Base-by-base conservation (phyloP, 1,140 invertebrate species). In the Archivesica marissinica region DNA sequence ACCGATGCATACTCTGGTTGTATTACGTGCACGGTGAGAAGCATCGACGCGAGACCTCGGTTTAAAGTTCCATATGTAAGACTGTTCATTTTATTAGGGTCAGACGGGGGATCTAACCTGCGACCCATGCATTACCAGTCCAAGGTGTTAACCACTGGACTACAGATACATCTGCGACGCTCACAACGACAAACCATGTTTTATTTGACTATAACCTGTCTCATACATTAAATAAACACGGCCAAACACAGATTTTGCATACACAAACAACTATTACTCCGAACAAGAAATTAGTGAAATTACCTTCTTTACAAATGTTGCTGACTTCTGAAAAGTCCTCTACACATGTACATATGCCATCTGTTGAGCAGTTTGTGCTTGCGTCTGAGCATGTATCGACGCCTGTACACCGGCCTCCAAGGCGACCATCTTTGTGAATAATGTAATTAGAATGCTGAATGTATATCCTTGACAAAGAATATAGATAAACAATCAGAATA, bases 281-380 rank as follows among this genome's bases (percentile, higher is more conserved):
- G 30, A 64, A 64, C 15, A 64, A n/a, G 30, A 28, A 64, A 17
- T n/a, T 15, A 35, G 17, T 6, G 15, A 54, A 35, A 15, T 35
- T 66, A 79, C 77, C 77, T 44, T 66, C 13, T 17, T 30, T 64
- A 30, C 77, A 79, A 15, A 11, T n/a, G 6, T 35, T 35, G 35
- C 41, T 64, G 0, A 79, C 77, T 11, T 35, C 56, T 33, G 56
- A 39, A 30, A 50, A 79, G 2, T 30, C 15, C 3, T 38, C 30
- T 35, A 79, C 23, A 54, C 77, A 79, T 30, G 11, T 25, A 79
- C 77, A 79, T 4, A 66, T 66, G 3, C 77, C 77, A 7, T 44
- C 41, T 33, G n/a, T 30, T 17, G 77, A 68, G 41, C 77, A 79
- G 9, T 47, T 47, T 1, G 77, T 68, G 9, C 17, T 23, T 11